These are phyloP conservation scores for Thereva nobilitata DNA, from an alignment of 2,888 invertebrate genomes.

Conservation along the genomic window DNA sequence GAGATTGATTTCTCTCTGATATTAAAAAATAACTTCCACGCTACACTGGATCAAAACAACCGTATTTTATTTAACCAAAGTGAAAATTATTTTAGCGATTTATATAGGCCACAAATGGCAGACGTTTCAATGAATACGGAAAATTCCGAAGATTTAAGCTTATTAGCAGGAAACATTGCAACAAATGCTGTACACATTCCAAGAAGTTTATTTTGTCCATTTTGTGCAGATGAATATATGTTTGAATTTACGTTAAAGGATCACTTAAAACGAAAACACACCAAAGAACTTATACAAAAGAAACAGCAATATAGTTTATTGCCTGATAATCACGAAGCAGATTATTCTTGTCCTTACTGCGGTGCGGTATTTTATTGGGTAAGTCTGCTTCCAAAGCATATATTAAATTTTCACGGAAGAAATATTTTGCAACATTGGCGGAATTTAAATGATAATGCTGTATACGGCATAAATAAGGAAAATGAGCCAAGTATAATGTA, in stretches of 20 bases:
- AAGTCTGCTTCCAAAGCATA: constrained; percentile 42
- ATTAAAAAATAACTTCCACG: no score
- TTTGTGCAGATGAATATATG: constrained; percentile 43
- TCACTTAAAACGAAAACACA: constrained; percentile 42
- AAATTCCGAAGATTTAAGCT: constrained; percentile 33
- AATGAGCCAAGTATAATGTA: constrained; percentile 39
- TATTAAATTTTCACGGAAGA: constrained; percentile 40
- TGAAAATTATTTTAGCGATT: no score
- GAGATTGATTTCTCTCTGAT: no score
- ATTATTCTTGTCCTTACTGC: constrained; percentile 41
- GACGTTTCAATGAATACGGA: no score
- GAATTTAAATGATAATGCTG: constrained; percentile 33
- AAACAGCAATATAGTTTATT: not conserved
- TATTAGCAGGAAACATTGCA: constrained; percentile 35
- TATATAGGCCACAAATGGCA: no score
- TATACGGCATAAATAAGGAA: constrained; percentile 36
- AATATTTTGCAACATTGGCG: constrained; percentile 40
- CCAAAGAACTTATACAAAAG: constrained; percentile 25
- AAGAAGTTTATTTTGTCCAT: constrained; percentile 42
- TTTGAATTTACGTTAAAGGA: constrained; percentile 45
- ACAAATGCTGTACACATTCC: constrained; percentile 40
- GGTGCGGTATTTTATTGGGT: constrained; percentile 40
- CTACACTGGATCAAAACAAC: no score
- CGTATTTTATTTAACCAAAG: no score
- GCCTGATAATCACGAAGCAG: constrained; percentile 2